Conservation (phyloP, 2,888 invertebrate species). For the Thecocarcelia acutangulata region DNA sequence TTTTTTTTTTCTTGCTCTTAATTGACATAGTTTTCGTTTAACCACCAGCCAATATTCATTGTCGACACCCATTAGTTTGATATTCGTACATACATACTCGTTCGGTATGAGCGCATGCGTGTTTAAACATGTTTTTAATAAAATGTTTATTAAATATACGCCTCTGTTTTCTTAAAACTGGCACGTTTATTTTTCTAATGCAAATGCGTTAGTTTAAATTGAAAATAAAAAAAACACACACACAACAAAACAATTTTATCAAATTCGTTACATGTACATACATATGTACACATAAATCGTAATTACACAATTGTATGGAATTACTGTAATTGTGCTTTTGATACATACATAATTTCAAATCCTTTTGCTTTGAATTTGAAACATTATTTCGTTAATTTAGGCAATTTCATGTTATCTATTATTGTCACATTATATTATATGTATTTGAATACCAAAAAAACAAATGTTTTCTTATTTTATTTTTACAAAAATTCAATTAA, state of each 20-base stretch:
- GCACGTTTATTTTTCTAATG: slow-evolving; percentile 51
- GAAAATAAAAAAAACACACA: slow-evolving; percentile 23
- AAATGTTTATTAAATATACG: slow-evolving; percentile 32
- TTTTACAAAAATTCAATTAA: background rate
- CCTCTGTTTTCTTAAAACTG: slow-evolving; percentile 42
- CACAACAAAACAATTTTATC: background rate
- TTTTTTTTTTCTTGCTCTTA: slow-evolving; percentile 29
- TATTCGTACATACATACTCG: background rate
- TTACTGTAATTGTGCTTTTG: slow-evolving; percentile 10
- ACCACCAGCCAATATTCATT: slow-evolving; percentile 50
- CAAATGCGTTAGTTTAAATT: slow-evolving; percentile 44
- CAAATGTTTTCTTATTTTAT: background rate
- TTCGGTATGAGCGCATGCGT: slow-evolving; percentile 26
- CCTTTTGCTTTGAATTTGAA: slow-evolving; percentile 16
- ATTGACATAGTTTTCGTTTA: slow-evolving; percentile 58
- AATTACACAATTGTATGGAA: slow-evolving; percentile 22
- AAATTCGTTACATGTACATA: background rate
- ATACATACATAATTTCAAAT: slow-evolving; percentile 2
- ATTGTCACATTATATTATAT: slow-evolving; percentile 7
- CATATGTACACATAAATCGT: background rate
- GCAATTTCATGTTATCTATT: slow-evolving; percentile 15
- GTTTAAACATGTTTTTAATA: background rate
- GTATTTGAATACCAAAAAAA: background rate
- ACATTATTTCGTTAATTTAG: background rate
- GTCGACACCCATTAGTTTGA: slow-evolving; percentile 51